These are phyloP conservation scores for Ciconia boyciana DNA, from an alignment of 2,113 vertebrate genomes.

Conservation along the genomic window DNA sequence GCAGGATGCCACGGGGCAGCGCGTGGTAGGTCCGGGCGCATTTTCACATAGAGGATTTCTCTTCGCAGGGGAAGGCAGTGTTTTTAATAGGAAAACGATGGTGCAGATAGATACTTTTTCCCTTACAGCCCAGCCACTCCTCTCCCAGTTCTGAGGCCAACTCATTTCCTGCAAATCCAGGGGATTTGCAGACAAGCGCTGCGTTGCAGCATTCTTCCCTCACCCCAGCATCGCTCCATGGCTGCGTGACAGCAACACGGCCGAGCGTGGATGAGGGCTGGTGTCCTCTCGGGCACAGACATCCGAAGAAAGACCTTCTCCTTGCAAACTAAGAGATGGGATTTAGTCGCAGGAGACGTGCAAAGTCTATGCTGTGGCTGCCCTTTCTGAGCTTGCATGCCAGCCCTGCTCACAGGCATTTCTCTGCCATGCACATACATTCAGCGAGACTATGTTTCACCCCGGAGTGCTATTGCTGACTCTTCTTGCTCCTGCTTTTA, in stretches of 20 bases:
- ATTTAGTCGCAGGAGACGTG: background rate
- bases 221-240: background rate
- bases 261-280: background rate
- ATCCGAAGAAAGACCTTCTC: background rate
- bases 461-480: background rate
- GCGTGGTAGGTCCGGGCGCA: background rate
- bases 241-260: background rate
- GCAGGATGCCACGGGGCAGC: background rate
- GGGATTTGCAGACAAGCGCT: background rate
- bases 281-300: background rate
- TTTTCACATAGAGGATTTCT: background rate
- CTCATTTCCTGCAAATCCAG: background rate
- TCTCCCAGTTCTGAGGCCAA: background rate
- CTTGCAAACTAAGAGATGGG: background rate
- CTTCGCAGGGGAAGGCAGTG: background rate
- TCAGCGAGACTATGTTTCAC: background rate
- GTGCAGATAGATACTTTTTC: background rate
- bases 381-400: background rate
- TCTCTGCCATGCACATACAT: background rate
- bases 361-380: background rate
- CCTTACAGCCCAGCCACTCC: background rate
- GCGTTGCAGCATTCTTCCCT: background rate
- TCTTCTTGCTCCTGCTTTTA: background rate
- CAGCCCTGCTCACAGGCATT: background rate
- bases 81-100: background rate